Percentiles rank a stretch among this genome's conserved stretches.
phyloP scores from a whole-genome alignment of 2,888 invertebrate species.

The Drosophila incognita region DNA sequence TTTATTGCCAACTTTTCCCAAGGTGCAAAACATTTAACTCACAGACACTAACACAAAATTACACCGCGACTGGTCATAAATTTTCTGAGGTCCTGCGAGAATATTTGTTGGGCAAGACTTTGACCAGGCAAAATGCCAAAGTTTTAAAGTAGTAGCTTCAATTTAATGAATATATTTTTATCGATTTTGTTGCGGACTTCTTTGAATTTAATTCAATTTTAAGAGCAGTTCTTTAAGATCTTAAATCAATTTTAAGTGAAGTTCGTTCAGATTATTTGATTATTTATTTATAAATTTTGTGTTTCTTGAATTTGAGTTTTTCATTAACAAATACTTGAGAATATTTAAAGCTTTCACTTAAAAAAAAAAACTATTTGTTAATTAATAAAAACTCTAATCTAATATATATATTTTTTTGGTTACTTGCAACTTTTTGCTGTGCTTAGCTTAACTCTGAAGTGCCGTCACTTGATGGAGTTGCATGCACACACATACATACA shows the following conservation, averaged over 20 bases:
- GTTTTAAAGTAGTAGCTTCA: slow-evolving; percentile 43
- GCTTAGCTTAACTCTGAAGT: slow-evolving; percentile 3
- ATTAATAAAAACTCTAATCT: too few species aligned
- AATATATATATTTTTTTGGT: too few species aligned
- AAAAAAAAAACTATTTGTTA: neutral
- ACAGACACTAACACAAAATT: neutral
- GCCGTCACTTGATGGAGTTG: slow-evolving; percentile 1
- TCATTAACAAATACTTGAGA: neutral
- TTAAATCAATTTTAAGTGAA: too few species aligned
- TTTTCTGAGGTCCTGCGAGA: slow-evolving; percentile 39
- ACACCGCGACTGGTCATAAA: slow-evolving; percentile 10
- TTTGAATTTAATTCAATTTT: slow-evolving; percentile 42
- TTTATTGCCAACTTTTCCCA: neutral
- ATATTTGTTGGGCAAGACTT: slow-evolving; percentile 31
- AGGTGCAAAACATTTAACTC: neutral
- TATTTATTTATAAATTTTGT: too few species aligned
- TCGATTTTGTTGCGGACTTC: slow-evolving; percentile 2
- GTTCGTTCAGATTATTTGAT: too few species aligned
- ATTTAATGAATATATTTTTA: slow-evolving; percentile 15
- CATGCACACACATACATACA: neutral
- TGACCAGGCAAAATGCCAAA: slow-evolving; percentile 37
- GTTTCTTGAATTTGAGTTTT: neutral
- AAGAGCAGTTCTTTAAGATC: neutral
- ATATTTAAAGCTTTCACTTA: neutral
- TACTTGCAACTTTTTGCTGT: neutral